phyloP scores from a whole-genome alignment of 2,888 invertebrate species.

The Agrochola macilenta region DNA sequence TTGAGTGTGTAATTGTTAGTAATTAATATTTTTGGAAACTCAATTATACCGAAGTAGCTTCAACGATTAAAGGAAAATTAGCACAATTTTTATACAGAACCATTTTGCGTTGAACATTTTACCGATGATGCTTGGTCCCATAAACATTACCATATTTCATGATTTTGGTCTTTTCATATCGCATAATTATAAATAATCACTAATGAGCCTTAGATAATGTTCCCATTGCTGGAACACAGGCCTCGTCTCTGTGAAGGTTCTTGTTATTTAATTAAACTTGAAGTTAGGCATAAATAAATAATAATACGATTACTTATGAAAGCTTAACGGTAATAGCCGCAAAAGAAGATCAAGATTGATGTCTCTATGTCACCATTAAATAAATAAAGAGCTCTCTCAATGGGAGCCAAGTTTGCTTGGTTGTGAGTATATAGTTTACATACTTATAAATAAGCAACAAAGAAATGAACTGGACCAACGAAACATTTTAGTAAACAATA shows the following conservation, averaged over 20 bases:
- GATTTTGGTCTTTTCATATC: neutral
- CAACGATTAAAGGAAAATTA: too few relatives aligned
- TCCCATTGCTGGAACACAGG: neutral
- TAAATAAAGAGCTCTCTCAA: neutral
- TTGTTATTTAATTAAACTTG: neutral
- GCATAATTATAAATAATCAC: too few relatives aligned
- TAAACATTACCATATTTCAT: neutral
- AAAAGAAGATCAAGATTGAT: neutral
- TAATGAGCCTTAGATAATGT: neutral
- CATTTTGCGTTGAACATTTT: too few relatives aligned
- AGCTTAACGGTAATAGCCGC: neutral
- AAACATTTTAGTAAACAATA: too few relatives aligned
- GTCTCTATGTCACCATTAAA: neutral
- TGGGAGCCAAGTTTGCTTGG: neutral
- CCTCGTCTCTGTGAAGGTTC: neutral
- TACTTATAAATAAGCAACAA: neutral
- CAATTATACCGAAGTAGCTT: too few relatives aligned
- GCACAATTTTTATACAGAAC: too few relatives aligned
- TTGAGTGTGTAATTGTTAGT: too few relatives aligned
- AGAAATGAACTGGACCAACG: neutral
- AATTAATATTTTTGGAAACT: too few relatives aligned
- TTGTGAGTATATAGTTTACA: too few relatives aligned
- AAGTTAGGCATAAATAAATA: neutral
- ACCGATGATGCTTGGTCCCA: too few relatives aligned
- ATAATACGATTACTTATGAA: neutral